Base-by-base conservation (phyloP, 2,888 invertebrate species). In the Itoplectis maculator region DNA sequence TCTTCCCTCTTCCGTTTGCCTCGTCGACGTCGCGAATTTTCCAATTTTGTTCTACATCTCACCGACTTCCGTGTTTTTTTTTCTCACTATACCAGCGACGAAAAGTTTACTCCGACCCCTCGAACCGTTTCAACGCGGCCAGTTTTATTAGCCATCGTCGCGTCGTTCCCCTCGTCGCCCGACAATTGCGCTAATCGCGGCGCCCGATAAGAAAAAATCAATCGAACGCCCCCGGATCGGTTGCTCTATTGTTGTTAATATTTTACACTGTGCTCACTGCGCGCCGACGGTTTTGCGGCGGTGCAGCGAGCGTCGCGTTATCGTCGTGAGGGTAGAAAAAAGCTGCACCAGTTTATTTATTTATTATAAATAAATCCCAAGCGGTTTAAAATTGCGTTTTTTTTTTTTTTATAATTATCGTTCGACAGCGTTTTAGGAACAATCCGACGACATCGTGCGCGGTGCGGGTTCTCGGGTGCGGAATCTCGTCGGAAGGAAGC, bases 11-110 rank as follows among this genome's bases (percentile, higher is more conserved):
- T 49, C 18, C 29, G 20, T 65, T 20, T n/a, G n/a, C 18, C 63
- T 70, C 68, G 65, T 70, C 68, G 61, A 11, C 75, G 51, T 76
- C 51, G 74, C 65, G 70, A 78, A n/a, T n/a, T n/a, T 35, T 74
- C 65, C n/a, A 9, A 59, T 63, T 65, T 49, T n/a, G n/a, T n/a
- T 20, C 69, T 76, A 80, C 75, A 70, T 78, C 51, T 78, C 68
- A 63, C 68, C 35, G 8, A 13, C 18, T 66, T 65, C n/a, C n/a
- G n/a, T 66, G 45, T 40, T 49, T n/a, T 20, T 61, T 13, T 63
- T n/a, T 20, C 42, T 65, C 65, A 65, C 20, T 65, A 8, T 15
- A 37, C 37, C 8, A 18, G 42, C 15, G n/a, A 1, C 18, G 13
- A 65, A 42, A n/a, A n/a, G n/a, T 4, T 8, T 23, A 23, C 45